These are phyloP conservation scores for Oxyruncus cristatus DNA, from an alignment of 2,113 vertebrate species.

Conservation along the genomic window DNA sequence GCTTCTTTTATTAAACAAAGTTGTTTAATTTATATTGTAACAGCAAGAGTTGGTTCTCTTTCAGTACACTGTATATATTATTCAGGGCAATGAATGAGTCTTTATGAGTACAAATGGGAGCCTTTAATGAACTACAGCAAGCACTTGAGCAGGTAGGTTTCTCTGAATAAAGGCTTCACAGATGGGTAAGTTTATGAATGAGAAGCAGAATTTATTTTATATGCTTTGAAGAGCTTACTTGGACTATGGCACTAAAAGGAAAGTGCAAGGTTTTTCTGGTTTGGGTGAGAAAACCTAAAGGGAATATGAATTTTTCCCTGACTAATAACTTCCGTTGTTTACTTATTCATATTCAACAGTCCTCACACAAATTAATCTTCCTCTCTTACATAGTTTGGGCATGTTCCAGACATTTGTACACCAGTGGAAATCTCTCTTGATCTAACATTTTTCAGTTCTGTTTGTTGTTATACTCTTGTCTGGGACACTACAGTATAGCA, in stretches of 20 bases:
- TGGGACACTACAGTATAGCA: neutral
- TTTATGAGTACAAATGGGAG: constrained; percentile 35
- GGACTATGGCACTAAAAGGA: neutral
- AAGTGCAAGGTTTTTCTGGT: neutral
- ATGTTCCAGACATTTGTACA: neutral
- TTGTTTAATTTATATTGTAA: constrained; percentile 53
- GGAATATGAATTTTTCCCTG: neutral
- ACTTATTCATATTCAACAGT: neutral
- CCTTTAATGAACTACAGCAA: constrained; percentile 27
- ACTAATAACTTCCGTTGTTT: neutral
- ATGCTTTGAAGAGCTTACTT: neutral
- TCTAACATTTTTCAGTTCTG: neutral
- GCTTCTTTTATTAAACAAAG: constrained; percentile 38
- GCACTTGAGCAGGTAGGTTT: constrained; percentile 32
- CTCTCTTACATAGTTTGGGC: neutral
- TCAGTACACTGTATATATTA: neutral
- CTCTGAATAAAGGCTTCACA: constrained; percentile 11
- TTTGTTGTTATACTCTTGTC: neutral
- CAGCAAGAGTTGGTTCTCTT: constrained; percentile 17
- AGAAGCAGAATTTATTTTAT: constrained; percentile 27
- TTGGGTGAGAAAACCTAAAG: neutral
- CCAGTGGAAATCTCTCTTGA: neutral
- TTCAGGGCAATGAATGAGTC: constrained; percentile 14
- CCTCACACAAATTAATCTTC: neutral
- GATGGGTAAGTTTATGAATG: constrained; percentile 42